Conservation (phyloP, 2,888 invertebrate species). For the Itoplectis maculator region DNA sequence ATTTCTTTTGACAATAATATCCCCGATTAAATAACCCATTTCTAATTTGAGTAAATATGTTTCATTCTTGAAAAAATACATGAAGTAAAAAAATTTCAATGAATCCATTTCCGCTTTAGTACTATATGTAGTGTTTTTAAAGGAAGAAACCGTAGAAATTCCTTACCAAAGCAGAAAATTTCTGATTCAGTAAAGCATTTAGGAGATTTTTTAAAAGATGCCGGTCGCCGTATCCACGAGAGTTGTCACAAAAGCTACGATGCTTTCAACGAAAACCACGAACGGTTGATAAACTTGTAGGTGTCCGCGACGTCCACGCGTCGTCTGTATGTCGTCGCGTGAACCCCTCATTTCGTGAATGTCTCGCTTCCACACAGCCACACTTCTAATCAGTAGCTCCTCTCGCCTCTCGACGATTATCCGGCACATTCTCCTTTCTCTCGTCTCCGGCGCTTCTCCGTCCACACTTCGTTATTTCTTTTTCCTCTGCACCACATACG, state of each 20-base stretch:
- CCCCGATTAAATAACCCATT: no score
- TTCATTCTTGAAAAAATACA: no score
- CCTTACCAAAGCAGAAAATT: no score
- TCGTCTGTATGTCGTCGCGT: constrained; percentile 13
- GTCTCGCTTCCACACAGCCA: constrained; percentile 15
- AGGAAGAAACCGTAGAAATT: no score
- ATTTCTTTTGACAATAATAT: no score
- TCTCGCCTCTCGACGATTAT: constrained; percentile 8
- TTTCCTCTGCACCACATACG: not conserved
- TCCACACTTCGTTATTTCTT: constrained; percentile 10
- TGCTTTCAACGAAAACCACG: constrained; percentile 24
- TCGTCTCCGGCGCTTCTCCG: constrained; percentile 6
- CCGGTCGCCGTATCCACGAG: not conserved
- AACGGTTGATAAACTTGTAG: constrained; percentile 17
- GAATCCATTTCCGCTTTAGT: no score
- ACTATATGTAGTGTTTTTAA: no score
- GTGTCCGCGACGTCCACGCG: constrained; percentile 24
- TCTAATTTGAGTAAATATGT: no score
- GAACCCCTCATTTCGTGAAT: constrained; percentile 21
- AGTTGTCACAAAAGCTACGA: constrained; percentile 7
- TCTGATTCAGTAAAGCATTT: no score
- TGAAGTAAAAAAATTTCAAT: no score
- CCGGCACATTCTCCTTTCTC: constrained; percentile 14
- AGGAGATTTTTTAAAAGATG: no score
- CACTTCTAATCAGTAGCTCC: constrained; percentile 24